phyloP scores from a whole-genome alignment of 2,113 vertebrate species.

The Tachysurus fulvidraco region DNA sequence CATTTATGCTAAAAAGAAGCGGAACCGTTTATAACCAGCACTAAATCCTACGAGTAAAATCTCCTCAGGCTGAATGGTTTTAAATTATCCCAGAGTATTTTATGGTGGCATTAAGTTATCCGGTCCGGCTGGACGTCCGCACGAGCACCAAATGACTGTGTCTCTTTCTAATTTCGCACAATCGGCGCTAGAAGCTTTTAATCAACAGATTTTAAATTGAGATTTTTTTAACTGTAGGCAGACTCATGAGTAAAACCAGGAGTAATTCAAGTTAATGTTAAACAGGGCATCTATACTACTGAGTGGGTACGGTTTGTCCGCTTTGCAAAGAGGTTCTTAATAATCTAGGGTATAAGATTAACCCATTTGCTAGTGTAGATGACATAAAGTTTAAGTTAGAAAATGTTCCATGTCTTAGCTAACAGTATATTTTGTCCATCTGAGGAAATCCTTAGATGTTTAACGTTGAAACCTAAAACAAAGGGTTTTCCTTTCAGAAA shows the following conservation, averaged over 20 bases:
- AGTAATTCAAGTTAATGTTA: background rate
- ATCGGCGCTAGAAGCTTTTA: background rate
- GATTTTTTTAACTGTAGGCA: background rate
- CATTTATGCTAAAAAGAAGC: background rate
- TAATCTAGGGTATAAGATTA: background rate
- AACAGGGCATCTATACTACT: background rate
- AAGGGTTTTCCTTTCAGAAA: background rate
- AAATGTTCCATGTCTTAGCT: background rate
- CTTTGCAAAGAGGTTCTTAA: background rate
- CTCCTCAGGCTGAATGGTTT: background rate
- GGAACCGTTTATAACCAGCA: background rate
- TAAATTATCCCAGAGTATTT: background rate
- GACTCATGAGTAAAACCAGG: background rate
- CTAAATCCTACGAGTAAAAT: background rate
- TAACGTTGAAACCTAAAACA: background rate
- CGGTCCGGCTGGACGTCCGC: constrained; percentile 31
- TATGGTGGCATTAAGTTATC: constrained; percentile 17
- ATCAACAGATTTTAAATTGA: background rate
- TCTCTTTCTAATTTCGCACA: constrained; percentile 26
- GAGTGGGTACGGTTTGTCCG: background rate
- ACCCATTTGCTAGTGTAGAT: background rate
- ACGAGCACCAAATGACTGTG: constrained; percentile 40
- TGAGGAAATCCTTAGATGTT: background rate
- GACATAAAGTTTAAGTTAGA: background rate
- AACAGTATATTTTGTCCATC: background rate